phyloP scores from a whole-genome alignment of 1,140 invertebrate genomes.

The Trialeurodes vaporariorum region DNA sequence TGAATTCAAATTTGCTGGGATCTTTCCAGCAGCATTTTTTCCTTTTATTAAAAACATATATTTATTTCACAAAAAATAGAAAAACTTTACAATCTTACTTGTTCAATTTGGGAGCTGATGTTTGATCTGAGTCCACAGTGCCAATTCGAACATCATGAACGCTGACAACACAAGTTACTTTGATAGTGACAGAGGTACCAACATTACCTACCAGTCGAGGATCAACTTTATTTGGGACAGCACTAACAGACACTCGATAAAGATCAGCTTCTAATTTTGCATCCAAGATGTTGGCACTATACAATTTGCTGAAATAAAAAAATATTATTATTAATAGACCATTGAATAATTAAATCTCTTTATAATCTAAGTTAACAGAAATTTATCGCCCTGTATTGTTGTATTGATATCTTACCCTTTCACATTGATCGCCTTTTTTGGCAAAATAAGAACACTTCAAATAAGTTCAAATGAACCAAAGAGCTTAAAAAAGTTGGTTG shows the following conservation, averaged over 20 bases:
- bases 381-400: too few species aligned
- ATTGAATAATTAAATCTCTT: too few species aligned
- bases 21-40: too few species aligned
- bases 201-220: constrained; percentile 39
- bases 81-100: constrained; percentile 37
- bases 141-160: constrained; percentile 74
- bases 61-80: constrained; percentile 5
- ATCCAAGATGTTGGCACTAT: constrained; percentile 64
- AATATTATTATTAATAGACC: too few species aligned
- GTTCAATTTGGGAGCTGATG: constrained; percentile 61
- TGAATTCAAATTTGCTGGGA: too few species aligned
- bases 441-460: too few species aligned
- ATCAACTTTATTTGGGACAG: constrained; percentile 45
- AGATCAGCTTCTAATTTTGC: constrained; percentile 68
- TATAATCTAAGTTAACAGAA: too few species aligned
- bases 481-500: too few species aligned
- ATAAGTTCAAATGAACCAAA: too few species aligned
- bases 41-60: too few species aligned
- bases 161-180: constrained; percentile 46
- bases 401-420: too few species aligned
- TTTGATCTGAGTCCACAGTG: constrained; percentile 80
- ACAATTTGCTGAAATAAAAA: constrained; percentile 46
- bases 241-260: constrained; percentile 67
- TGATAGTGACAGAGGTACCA: constrained; percentile 48
- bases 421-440: too few species aligned